Evolutionary conservation across 1,140 invertebrate species (phyloP), one percentile per base, ranked within the genome.

Genomic region (Lepeophtheirus salmonis): DNA sequence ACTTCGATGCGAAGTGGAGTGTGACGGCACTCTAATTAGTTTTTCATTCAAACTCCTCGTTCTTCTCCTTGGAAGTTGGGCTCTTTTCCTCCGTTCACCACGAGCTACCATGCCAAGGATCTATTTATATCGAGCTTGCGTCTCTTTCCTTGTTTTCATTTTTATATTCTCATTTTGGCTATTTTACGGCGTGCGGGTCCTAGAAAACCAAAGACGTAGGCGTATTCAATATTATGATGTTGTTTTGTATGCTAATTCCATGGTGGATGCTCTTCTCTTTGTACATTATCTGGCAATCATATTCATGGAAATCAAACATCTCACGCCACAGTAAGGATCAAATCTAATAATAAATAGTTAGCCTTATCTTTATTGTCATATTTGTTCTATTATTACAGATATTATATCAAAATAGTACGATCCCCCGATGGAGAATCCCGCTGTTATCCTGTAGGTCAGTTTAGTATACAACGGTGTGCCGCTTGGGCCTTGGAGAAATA

Each of bases 81-180:
- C 89, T 0, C 61, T 80, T 50, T 78, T 79, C 67, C 72, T 84
- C 62, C 72, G 86, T 30, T 78, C 80, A 25, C 78, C 78, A 49
- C 77, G 81, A 66, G 84, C 87, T 21, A 88, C 85, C 16, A 80
- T 97, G 76, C 94, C 94, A 3, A 50, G 57, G 57, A 84, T 97
- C 66, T 92, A 89, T 72, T 76, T 95, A 41, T 90, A 92, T 68
- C 78, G 89, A 66, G 83, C 88, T 0, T 78, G 88, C 64, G 82
- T 95, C 20, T 73, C 96, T 52, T 77, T 89, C 13, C 78, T 97
- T 26, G 80, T 94, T 16, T 81, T 89, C 53, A 78, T 97, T 12
- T 86, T 91, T 69, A 88, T 83, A 60, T 91, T 95, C 74, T 83
- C 90, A 14, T 96, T 90, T 73, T 98, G 94, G 92, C 74, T 97